A percentile compares a stretch with the other conserved stretches of the same genome.
Evolutionary conservation across 1,140 invertebrate species (phyloP).

Genomic region (Bombus ignitus): DNA sequence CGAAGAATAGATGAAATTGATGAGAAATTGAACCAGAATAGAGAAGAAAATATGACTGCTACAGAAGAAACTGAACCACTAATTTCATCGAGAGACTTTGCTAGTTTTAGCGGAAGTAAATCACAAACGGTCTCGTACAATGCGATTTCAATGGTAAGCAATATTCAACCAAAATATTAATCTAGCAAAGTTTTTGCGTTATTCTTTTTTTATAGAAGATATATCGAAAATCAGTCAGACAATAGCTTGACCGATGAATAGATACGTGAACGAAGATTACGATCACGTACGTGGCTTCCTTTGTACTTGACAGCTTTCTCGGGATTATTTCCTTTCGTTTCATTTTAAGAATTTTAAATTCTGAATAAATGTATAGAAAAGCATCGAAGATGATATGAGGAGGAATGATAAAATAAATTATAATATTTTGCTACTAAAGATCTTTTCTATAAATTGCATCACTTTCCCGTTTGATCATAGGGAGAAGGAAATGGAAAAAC

Average conservation of each 20-base stretch:
- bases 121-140: conserved; percentile 62
- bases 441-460: background rate
- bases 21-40: background rate
- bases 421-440: too few relatives aligned
- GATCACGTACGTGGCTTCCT: background rate
- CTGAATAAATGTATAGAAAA: background rate
- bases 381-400: background rate
- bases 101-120: conserved; percentile 22
- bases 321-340: background rate
- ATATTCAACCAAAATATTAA: background rate
- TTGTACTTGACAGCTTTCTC: background rate
- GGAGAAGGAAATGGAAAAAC: conserved; percentile 18
- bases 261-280: background rate
- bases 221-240: too few relatives aligned
- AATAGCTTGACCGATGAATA: background rate
- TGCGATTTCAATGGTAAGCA: conserved; percentile 69
- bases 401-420: too few relatives aligned
- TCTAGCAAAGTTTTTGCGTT: too few relatives aligned
- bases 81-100: conserved; percentile 50
- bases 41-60: conserved; percentile 64
- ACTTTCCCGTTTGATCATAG: conserved; percentile 6
- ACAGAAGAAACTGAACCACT: conserved; percentile 72
- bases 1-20: background rate
- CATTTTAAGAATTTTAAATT: background rate
- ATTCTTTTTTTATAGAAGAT: background rate